A percentile compares a stretch with the other conserved stretches of the same genome.
phyloP scores from a whole-genome alignment of 2,113 vertebrate genomes.

The Turnix velox region DNA sequence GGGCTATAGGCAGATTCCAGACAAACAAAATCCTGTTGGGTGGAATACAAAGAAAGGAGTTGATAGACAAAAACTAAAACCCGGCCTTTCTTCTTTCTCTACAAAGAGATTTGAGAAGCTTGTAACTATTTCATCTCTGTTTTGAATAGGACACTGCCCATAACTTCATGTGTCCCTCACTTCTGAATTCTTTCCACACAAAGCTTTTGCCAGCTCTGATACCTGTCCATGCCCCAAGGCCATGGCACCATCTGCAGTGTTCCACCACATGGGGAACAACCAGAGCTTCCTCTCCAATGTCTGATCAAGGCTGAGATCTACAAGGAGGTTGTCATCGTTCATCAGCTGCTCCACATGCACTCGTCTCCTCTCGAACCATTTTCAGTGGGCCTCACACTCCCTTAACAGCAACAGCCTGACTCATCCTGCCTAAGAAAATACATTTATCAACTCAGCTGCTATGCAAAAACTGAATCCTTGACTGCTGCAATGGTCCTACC shows the following conservation, averaged over 20 bases:
- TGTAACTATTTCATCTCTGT: neutral
- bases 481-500: neutral
- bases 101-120: neutral
- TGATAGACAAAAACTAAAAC: neutral
- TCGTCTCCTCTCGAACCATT: neutral
- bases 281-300: neutral
- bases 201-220: neutral
- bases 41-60: neutral
- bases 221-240: fast-evolving
- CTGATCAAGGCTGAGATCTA: neutral
- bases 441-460: neutral
- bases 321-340: neutral
- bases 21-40: neutral
- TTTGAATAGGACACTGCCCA: neutral
- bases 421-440: neutral
- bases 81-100: neutral
- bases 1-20: neutral
- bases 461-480: neutral
- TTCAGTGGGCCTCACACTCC: neutral
- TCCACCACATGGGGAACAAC: neutral
- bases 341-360: neutral
- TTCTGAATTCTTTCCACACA: neutral
- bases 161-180: neutral
- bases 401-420: neutral
- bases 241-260: neutral